Percentiles rank a stretch among this genome's conserved stretches.
These are phyloP conservation scores for Trinectes maculatus DNA, from an alignment of 2,113 vertebrate genomes.

Conservation along the genomic window DNA sequence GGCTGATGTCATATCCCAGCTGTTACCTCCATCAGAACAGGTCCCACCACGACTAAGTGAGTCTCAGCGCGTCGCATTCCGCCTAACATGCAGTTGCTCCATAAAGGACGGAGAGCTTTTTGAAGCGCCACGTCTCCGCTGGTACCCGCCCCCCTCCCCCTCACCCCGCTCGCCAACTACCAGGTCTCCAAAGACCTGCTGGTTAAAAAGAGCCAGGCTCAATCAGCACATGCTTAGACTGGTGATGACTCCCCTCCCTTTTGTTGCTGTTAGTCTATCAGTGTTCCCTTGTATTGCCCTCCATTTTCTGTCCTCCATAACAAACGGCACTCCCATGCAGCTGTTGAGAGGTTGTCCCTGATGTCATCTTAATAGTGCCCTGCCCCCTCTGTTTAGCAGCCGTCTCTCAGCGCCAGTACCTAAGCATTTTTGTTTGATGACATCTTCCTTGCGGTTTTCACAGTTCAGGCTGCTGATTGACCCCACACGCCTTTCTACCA, in stretches of 20 bases:
- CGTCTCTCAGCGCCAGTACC: constrained; percentile 75
- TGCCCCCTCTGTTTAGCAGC: constrained; percentile 74
- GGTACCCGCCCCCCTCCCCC: constrained; percentile 66
- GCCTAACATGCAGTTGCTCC: constrained; percentile 64
- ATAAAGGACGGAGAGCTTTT: constrained; percentile 62
- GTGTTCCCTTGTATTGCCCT: constrained; percentile 75
- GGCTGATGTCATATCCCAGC: constrained; percentile 84
- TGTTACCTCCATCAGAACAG: constrained; percentile 79
- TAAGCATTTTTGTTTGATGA: constrained; percentile 81
- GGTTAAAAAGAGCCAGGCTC: constrained; percentile 74
- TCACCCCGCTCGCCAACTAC: constrained; percentile 64
- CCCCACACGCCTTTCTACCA: constrained; percentile 20
- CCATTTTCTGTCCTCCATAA: constrained; percentile 66
- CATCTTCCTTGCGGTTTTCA: constrained; percentile 76
- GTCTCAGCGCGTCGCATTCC: constrained; percentile 68
- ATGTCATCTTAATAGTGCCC: constrained; percentile 78
- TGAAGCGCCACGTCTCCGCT: constrained; percentile 59
- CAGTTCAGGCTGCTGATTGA: constrained; percentile 63
- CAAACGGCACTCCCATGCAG: constrained; percentile 76
- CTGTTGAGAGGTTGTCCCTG: constrained; percentile 78
- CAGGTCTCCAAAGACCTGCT: constrained; percentile 64
- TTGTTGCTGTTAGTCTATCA: constrained; percentile 81
- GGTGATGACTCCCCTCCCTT: constrained; percentile 70
- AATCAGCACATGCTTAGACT: constrained; percentile 81
- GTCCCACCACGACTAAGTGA: constrained; percentile 70